Conservation (phyloP, 2,888 invertebrate genomes). For the Aquatica leii region DNA sequence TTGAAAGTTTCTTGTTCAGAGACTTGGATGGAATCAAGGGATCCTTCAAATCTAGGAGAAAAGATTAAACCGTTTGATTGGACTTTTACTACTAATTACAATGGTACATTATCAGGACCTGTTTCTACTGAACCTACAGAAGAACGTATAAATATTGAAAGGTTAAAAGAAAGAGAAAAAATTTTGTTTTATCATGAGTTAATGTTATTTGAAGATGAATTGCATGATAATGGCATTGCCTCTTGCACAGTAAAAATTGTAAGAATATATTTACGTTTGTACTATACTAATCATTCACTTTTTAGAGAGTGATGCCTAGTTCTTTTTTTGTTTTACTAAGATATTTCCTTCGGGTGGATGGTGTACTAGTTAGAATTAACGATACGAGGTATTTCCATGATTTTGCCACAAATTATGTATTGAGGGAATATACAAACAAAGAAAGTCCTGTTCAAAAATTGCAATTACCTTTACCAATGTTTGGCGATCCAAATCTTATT, state of each 20-base stretch:
- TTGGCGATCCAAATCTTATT: conserved; percentile 74
- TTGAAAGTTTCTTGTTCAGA: conserved; percentile 90
- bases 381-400: conserved; percentile 90
- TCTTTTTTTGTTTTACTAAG: conserved; percentile 90
- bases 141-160: conserved; percentile 85
- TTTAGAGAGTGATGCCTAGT: conserved; percentile 94
- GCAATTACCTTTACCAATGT: conserved; percentile 68
- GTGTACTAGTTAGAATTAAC: conserved; percentile 85
- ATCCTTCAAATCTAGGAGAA: conserved; percentile 71
- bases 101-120: conserved; percentile 76
- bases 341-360: conserved; percentile 93
- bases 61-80: conserved; percentile 94
- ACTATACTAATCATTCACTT: conserved; percentile 30
- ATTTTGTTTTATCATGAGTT: conserved; percentile 95
- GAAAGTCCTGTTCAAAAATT: conserved; percentile 78
- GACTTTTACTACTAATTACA: conserved; percentile 95
- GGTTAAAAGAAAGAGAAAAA: conserved; percentile 86
- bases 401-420: conserved; percentile 76
- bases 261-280: conserved; percentile 57
- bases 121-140: conserved; percentile 70
- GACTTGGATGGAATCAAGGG: conserved; percentile 92
- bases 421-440: conserved; percentile 83
- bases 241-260: conserved; percentile 93
- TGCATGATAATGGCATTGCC: conserved; percentile 97
- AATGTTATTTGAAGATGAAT: conserved; percentile 95